Evolutionary conservation across 2,888 invertebrate genomes (phyloP).

Genomic region (Hirudinaria manillensis): DNA sequence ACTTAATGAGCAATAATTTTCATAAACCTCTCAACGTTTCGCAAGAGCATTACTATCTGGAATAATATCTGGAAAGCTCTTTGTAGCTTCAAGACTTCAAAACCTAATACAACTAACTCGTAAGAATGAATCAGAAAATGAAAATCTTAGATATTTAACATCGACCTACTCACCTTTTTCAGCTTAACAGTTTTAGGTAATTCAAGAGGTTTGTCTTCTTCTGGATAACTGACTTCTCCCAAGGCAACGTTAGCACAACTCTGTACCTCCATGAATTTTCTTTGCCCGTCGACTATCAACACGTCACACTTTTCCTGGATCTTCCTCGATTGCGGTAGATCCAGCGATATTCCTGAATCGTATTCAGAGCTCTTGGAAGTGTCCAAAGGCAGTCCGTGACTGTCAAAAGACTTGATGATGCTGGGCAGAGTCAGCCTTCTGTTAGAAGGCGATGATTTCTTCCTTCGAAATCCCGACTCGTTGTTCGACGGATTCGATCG

Average conservation of each 20-base stretch:
- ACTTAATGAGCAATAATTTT: no score
- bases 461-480: background rate
- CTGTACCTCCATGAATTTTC: background rate
- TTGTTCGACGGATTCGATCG: background rate
- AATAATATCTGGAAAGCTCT: no score
- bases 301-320: background rate
- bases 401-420: constrained; percentile 27
- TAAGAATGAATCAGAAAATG: background rate
- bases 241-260: background rate
- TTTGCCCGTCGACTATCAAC: constrained; percentile 4
- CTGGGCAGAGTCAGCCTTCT: constrained; percentile 30
- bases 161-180: background rate
- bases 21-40: no score
- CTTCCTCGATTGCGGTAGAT: background rate
- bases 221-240: background rate
- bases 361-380: background rate
- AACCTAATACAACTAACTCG: no score
- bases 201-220: constrained; percentile 1
- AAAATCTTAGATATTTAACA: background rate
- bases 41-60: no score
- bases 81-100: no score
- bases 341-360: constrained; percentile 4
- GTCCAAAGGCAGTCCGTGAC: background rate
- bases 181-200: constrained; percentile 8
- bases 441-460: background rate